phyloP scores from a whole-genome alignment of 2,888 invertebrate genomes.

The Anticlea derivata region DNA sequence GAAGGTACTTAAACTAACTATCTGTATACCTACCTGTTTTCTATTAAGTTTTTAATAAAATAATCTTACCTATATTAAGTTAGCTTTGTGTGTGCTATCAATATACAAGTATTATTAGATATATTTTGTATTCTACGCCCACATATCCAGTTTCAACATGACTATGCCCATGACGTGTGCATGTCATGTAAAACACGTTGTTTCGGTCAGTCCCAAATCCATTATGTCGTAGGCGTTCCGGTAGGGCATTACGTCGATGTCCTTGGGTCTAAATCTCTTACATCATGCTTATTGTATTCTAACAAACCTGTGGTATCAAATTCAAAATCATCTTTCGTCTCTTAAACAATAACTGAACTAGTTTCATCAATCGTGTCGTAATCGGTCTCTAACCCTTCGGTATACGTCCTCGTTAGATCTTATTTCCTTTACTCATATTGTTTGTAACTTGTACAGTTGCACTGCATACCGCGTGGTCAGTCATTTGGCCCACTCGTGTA shows the following conservation, averaged over 20 bases:
- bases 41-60: too few species aligned
- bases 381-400: conserved; percentile 34
- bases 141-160: conserved; percentile 48
- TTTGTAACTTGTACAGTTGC: conserved; percentile 54
- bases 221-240: conserved; percentile 48
- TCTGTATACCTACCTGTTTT: too few species aligned
- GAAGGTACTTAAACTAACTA: too few species aligned
- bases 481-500: conserved; percentile 46
- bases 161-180: conserved; percentile 43
- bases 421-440: conserved; percentile 40
- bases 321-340: conserved; percentile 39
- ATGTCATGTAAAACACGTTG: conserved; percentile 46
- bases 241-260: conserved; percentile 46
- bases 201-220: conserved; percentile 44
- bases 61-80: too few species aligned
- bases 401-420: conserved; percentile 38
- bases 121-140: conserved; percentile 42
- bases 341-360: conserved; percentile 29
- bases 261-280: conserved; percentile 44
- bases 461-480: conserved; percentile 60
- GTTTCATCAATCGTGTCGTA: conserved; percentile 33
- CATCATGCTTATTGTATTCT: conserved; percentile 39
- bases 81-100: too few species aligned
- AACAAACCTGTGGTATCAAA: conserved; percentile 37
- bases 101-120: conserved; percentile 18